Conservation (phyloP, 2,888 invertebrate genomes). For the Acronicta aceris region DNA sequence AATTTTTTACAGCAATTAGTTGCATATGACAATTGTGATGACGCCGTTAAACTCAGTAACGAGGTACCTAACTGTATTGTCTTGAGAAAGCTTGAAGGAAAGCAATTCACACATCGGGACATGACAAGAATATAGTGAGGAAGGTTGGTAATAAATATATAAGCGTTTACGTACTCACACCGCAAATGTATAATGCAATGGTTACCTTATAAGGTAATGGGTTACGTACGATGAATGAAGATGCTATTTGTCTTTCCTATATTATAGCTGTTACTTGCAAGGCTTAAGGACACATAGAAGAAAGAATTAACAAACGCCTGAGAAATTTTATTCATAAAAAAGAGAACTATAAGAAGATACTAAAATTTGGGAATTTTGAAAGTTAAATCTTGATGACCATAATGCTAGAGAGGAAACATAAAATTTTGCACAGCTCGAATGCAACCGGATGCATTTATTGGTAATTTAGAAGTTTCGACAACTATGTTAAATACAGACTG, state of each 20-base stretch:
- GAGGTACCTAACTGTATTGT: slow-evolving; percentile 71
- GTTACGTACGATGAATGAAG: slow-evolving; percentile 50
- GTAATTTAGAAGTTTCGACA: too few species aligned
- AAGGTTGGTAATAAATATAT: slow-evolving; percentile 64
- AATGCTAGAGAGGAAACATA: too few species aligned
- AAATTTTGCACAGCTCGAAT: too few species aligned
- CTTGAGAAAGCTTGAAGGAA: slow-evolving; percentile 67
- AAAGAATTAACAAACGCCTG: slow-evolving; percentile 3
- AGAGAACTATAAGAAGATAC: too few species aligned
- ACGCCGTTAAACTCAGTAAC: slow-evolving; percentile 63
- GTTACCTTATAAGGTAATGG: slow-evolving; percentile 44
- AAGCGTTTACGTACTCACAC: slow-evolving; percentile 58
- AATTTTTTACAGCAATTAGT: slow-evolving; percentile 43
- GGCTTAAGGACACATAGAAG: slow-evolving; percentile 26
- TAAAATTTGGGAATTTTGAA: too few species aligned
- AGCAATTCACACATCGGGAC: slow-evolving; percentile 65
- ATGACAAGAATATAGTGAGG: slow-evolving; percentile 64
- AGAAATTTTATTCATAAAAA: not conserved
- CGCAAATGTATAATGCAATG: slow-evolving; percentile 65
- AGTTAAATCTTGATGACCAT: too few species aligned
- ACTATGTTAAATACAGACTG: too few species aligned
- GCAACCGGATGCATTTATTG: too few species aligned
- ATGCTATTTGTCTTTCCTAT: slow-evolving; percentile 48
- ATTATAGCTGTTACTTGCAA: slow-evolving; percentile 21
- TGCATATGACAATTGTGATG: slow-evolving; percentile 38